Evolutionary conservation across 2,888 invertebrate species (phyloP).

Genomic region (Sarcophaga caerulescens): DNA sequence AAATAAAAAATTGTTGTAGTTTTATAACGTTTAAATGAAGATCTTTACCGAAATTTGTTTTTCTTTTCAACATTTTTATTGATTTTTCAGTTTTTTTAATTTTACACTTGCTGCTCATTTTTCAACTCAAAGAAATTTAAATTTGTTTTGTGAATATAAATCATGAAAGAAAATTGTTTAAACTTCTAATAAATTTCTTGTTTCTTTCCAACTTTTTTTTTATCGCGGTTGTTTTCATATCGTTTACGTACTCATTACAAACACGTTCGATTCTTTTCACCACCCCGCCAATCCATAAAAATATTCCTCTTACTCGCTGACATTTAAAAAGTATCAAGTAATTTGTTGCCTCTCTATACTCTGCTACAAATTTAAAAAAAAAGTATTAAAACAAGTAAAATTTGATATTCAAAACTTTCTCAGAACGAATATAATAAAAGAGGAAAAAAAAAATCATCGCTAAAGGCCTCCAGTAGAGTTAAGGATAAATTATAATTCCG

Average conservation of each 20-base stretch:
- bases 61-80: too few species aligned
- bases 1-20: too few species aligned
- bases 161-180: not conserved
- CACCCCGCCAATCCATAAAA: not conserved
- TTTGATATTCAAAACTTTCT: not conserved
- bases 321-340: slow-evolving; percentile 27
- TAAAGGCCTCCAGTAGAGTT: not conserved
- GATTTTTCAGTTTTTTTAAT: too few species aligned
- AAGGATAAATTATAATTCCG: slow-evolving; percentile 1
- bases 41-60: too few species aligned
- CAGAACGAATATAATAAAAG: not conserved
- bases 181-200: not conserved
- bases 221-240: not conserved
- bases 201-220: not conserved
- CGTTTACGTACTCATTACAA: not conserved
- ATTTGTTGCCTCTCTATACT: not conserved
- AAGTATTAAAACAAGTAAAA: not conserved
- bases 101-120: too few species aligned
- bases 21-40: too few species aligned
- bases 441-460: not conserved
- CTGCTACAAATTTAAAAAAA: not conserved
- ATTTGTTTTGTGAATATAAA: too few species aligned
- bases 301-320: not conserved
- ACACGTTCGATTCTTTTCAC: not conserved
- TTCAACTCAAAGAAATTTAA: too few species aligned